phyloP scores from a whole-genome alignment of 2,888 invertebrate species.

The Ferrisia virgata region DNA sequence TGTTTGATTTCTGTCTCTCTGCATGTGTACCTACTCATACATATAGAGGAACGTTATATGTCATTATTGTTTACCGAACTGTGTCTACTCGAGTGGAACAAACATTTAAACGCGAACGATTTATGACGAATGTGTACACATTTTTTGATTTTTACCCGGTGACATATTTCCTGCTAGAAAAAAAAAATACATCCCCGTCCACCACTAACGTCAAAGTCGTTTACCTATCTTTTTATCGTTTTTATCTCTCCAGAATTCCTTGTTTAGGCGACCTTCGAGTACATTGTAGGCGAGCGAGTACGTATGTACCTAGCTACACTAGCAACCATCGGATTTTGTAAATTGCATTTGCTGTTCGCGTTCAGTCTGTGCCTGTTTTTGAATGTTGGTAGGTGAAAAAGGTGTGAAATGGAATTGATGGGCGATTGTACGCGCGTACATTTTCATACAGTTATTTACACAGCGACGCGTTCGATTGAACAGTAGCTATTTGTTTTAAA shows the following conservation, averaged over 20 bases:
- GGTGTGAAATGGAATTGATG: background rate
- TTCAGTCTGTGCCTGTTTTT: background rate
- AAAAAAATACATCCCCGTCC: background rate
- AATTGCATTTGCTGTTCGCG: background rate
- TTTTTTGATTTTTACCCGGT: background rate
- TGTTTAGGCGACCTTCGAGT: background rate
- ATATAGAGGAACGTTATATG: background rate
- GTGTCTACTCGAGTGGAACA: conserved; percentile 38
- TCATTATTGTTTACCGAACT: conserved; percentile 27
- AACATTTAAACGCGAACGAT: conserved; percentile 30
- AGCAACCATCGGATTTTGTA: background rate
- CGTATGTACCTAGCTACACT: too few relatives aligned
- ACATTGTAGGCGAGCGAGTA: too few relatives aligned
- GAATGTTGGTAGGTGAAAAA: background rate
- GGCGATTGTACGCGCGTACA: background rate
- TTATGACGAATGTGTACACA: background rate
- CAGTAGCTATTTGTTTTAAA: background rate
- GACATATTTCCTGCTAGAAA: background rate
- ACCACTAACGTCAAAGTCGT: background rate
- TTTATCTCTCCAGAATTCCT: background rate
- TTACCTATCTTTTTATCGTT: background rate
- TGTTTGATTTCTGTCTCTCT: conserved; percentile 32
- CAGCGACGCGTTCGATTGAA: background rate
- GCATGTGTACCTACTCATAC: background rate
- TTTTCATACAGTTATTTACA: background rate